phyloP scores from a whole-genome alignment of 2,113 vertebrate genomes.

The Silurus glanis region DNA sequence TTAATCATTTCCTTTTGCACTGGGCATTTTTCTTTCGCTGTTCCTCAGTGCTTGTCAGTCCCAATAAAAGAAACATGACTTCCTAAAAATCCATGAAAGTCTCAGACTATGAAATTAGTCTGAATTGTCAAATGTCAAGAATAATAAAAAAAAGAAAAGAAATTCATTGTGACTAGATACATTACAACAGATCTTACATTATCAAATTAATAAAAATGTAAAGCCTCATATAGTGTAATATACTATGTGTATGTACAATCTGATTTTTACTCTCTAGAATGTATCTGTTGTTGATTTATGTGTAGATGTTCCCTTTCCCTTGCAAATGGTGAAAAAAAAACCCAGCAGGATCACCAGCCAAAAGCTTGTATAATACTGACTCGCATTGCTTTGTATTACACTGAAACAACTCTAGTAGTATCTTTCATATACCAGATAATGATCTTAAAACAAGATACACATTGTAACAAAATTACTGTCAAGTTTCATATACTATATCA shows the following conservation, averaged over 20 bases:
- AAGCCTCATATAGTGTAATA: background rate
- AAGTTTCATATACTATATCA: background rate
- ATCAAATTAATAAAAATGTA: background rate
- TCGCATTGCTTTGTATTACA: background rate
- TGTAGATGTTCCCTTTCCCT: background rate
- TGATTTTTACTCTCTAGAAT: background rate
- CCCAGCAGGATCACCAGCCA: background rate
- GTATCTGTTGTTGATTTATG: background rate
- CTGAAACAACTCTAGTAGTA: background rate
- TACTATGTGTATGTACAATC: background rate
- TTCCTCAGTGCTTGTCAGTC: background rate
- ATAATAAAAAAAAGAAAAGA: background rate
- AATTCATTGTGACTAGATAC: too few relatives aligned
- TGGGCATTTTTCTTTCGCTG: background rate
- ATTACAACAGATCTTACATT: background rate
- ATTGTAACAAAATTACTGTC: background rate
- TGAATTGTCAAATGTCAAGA: background rate
- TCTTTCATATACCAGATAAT: background rate
- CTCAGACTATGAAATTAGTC: background rate
- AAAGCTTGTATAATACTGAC: background rate
- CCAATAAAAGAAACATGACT: background rate
- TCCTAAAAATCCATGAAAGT: background rate
- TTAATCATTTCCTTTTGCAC: conserved; percentile 12
- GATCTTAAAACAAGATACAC: background rate
- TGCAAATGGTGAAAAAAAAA: background rate